Conservation (phyloP, 2,888 invertebrate genomes). For the Agrochola circellaris region DNA sequence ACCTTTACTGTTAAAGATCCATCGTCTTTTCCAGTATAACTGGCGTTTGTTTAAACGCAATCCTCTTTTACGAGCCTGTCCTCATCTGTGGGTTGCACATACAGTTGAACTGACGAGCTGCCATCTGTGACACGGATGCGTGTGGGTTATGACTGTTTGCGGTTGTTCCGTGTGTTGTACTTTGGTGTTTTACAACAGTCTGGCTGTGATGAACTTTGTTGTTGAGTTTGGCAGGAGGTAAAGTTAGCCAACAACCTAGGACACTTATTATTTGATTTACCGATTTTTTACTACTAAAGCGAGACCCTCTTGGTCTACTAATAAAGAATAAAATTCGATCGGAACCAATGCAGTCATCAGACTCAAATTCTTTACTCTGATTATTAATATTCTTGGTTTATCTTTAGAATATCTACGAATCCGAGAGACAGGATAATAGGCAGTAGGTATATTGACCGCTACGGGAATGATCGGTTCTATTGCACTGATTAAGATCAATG, state of each 20-base stretch:
- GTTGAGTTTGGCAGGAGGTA: not conserved
- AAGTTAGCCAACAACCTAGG: not conserved
- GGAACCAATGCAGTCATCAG: not conserved
- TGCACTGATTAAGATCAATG: not conserved
- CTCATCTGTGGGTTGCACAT: slow-evolving; percentile 45
- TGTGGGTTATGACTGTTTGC: slow-evolving; percentile 39
- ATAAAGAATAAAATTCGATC: no score
- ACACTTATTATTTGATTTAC: not conserved
- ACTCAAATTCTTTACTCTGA: not conserved
- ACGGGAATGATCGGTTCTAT: not conserved
- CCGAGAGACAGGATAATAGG: not conserved
- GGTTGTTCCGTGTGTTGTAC: slow-evolving; percentile 26
- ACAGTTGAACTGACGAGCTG: slow-evolving; percentile 29
- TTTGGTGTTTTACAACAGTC: not conserved
- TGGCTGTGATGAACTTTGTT: not conserved
- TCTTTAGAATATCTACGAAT: not conserved
- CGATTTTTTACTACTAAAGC: not conserved
- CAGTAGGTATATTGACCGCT: not conserved
- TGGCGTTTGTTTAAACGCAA: slow-evolving; percentile 51
- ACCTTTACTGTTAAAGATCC: not conserved
- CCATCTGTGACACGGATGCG: slow-evolving; percentile 53
- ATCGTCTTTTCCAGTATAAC: slow-evolving; percentile 17
- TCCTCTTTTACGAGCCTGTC: slow-evolving; percentile 44
- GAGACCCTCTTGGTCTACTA: not conserved
- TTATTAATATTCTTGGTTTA: not conserved